A percentile compares a stretch with the other conserved stretches of the same genome.
Evolutionary conservation across 2,888 invertebrate genomes (phyloP).

Genomic region (Agriopis marginaria): DNA sequence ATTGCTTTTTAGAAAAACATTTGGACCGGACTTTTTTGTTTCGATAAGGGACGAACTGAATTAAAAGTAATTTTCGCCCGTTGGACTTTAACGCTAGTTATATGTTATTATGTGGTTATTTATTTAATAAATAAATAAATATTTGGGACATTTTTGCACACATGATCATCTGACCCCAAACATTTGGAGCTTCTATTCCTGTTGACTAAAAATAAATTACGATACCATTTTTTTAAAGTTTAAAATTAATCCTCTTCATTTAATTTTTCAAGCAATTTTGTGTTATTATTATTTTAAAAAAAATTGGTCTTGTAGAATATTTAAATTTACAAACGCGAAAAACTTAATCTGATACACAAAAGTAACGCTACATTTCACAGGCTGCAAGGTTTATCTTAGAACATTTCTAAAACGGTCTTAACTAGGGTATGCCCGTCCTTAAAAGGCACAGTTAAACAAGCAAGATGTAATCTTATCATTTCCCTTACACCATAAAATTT

Average conservation of each 20-base stretch:
- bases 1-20: constrained; percentile 53
- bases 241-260: not conserved
- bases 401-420: constrained; percentile 21
- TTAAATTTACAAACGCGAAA: not conserved
- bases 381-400: constrained; percentile 16
- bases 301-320: not conserved
- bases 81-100: constrained; percentile 31
- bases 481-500: constrained; percentile 34
- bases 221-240: not conserved
- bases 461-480: constrained; percentile 36
- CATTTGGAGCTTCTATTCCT: constrained; percentile 14
- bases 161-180: too few relatives aligned
- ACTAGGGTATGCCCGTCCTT: constrained; percentile 29
- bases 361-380: constrained; percentile 24
- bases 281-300: too few relatives aligned
- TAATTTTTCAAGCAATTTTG: not conserved
- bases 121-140: not conserved
- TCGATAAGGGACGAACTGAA: constrained; percentile 41
- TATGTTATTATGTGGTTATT: constrained; percentile 25
- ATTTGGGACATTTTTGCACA: too few relatives aligned
- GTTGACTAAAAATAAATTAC: constrained; percentile 17
- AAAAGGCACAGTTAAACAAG: constrained; percentile 29
- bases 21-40: constrained; percentile 29
- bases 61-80: constrained; percentile 35
- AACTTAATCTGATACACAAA: constrained; percentile 8